Evolutionary conservation across 92 coral and sea anemone species (phyloP).

Genomic region (Chrysogorgia sp.): DNA sequence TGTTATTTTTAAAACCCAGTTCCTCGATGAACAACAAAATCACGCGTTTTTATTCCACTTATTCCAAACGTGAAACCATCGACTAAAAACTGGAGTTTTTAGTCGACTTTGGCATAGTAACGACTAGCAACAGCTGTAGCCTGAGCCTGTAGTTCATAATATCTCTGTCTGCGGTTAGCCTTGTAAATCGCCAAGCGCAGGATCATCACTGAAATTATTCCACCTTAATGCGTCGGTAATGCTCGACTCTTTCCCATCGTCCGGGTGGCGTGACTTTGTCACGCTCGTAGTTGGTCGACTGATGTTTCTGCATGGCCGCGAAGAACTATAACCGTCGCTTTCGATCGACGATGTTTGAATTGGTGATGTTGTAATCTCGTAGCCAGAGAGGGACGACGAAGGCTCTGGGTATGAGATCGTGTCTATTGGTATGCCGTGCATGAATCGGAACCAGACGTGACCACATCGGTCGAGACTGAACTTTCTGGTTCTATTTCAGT

Average conservation of each 20-base stretch:
- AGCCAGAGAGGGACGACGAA: not conserved
- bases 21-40: too few relatives aligned
- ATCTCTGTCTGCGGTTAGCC: constrained; percentile 84
- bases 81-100: not conserved
- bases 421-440: too few relatives aligned
- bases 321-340: not conserved
- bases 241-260: not conserved
- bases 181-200: constrained; percentile 76
- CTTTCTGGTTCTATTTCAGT: too few relatives aligned
- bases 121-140: not conserved
- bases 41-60: too few relatives aligned
- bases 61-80: too few relatives aligned
- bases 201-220: constrained; percentile 61
- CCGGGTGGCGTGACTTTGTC: not conserved
- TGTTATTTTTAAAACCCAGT: too few relatives aligned
- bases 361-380: not conserved
- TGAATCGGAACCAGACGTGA: too few relatives aligned
- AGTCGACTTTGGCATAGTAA: not conserved
- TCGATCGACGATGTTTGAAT: not conserved
- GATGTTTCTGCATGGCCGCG: not conserved
- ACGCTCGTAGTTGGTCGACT: not conserved
- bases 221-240: constrained; percentile 58
- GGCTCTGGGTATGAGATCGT: too few relatives aligned
- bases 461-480: too few relatives aligned
- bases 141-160: constrained; percentile 36